phyloP scores from a whole-genome alignment of 2,888 invertebrate species.

The Calephelis perditalis region DNA sequence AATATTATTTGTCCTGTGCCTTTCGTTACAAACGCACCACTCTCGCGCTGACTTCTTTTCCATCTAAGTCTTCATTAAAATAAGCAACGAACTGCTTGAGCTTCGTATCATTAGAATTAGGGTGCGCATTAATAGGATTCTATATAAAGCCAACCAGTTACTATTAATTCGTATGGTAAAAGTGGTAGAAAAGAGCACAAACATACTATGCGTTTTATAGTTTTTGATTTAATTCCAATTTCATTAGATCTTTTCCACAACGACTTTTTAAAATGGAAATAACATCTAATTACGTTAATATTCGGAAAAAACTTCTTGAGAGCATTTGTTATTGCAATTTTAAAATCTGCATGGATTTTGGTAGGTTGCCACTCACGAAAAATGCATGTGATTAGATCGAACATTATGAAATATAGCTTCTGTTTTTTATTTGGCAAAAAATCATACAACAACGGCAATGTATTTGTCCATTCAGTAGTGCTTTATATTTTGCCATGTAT shows the following conservation, averaged over 20 bases:
- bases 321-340: slow-evolving; percentile 6
- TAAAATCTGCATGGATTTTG: neutral
- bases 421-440: slow-evolving; percentile 1
- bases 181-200: slow-evolving; percentile 6
- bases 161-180: slow-evolving; percentile 6
- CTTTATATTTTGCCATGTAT: slow-evolving; percentile 6
- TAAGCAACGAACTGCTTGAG: slow-evolving; percentile 5
- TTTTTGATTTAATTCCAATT: slow-evolving; percentile 5
- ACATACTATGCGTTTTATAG: slow-evolving; percentile 3
- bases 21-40: slow-evolving; percentile 13
- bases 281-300: slow-evolving; percentile 6
- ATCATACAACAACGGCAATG: slow-evolving; percentile 5
- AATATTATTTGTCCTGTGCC: slow-evolving; percentile 13
- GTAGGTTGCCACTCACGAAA: too few relatives aligned
- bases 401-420: slow-evolving; percentile 3
- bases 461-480: slow-evolving; percentile 4
- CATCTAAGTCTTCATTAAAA: slow-evolving; percentile 3
- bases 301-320: slow-evolving; percentile 6
- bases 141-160: slow-evolving; percentile 6
- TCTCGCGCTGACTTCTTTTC: slow-evolving; percentile 5
- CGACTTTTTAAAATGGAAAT: neutral
- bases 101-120: slow-evolving; percentile 6
- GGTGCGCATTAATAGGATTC: slow-evolving; percentile 1
- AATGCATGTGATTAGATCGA: slow-evolving; percentile 3
- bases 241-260: slow-evolving; percentile 6